Percentiles rank a stretch among this genome's conserved stretches.
These are phyloP conservation scores for Temnopleurus reevesii DNA, from an alignment of 53 echinoderm and acorn worm species.

Conservation along the genomic window DNA sequence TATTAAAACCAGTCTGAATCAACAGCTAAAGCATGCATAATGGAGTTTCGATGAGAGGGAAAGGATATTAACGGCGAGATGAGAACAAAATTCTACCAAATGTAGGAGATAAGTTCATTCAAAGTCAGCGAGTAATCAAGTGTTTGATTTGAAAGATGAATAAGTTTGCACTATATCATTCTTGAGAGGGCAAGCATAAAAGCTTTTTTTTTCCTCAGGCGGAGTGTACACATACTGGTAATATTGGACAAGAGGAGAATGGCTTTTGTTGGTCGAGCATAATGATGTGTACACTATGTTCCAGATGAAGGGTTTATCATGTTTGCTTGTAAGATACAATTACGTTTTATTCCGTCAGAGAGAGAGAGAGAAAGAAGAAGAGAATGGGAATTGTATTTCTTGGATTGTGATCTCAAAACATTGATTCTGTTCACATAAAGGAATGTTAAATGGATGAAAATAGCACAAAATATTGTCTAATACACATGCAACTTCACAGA, in stretches of 20 bases:
- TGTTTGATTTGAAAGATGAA: conserved; percentile 12
- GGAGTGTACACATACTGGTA: not conserved
- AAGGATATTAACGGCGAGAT: not conserved
- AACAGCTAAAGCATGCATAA: conserved; percentile 15
- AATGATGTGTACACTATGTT: conserved; percentile 29
- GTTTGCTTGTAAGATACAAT: conserved; percentile 9
- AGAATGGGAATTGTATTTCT: no score
- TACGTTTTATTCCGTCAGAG: not conserved
- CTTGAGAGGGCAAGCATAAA: not conserved
- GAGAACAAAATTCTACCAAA: not conserved
- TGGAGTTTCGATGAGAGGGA: not conserved
- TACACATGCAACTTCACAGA: no score
- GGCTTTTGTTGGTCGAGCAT: not conserved
- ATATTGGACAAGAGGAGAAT: not conserved
- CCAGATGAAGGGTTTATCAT: conserved; percentile 16
- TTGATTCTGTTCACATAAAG: no score
- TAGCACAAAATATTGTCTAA: no score
- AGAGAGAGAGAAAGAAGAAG: not conserved
- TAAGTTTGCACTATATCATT: not conserved
- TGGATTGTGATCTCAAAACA: no score
- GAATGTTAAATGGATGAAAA: no score
- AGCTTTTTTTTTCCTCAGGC: not conserved
- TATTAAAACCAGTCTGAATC: conserved; percentile 25
- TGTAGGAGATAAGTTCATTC: not conserved
- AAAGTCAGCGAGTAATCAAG: not conserved